Evolutionary conservation across 2,113 vertebrate genomes (phyloP), one percentile per base, ranked within the genome.

Genomic region (Origma solitaria): DNA sequence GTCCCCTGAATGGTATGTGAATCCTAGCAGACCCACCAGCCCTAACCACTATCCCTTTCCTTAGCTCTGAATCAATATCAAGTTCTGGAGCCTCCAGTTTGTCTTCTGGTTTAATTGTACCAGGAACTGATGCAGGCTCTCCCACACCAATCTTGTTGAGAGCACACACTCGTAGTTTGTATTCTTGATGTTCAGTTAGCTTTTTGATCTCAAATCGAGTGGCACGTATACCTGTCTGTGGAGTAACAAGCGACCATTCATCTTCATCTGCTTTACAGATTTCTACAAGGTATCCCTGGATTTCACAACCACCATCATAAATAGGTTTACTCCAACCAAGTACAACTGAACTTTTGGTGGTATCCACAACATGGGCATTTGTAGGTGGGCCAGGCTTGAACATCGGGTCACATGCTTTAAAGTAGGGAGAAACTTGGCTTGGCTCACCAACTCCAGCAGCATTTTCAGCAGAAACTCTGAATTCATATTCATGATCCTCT

Each of bases 401-500:
- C 75, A 98, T 98, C 6, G 99, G 99, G 94, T 99, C 99, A 96
- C 98, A 99, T 88, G 99, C 99, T 97, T 99, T 99, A 92, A 98
- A 98, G 93, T 99, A 99, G 56, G 98, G 80, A 85, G 99, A 98
- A 94, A 98, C 72, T 95, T 98, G 98, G 95, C 99, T 99, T 92
- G 99, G 98, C 91, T 98, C 98, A 95, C 99, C 98, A 64, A 99
- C 94, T 95, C 99, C 99, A 95, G 99, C 99, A 92, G 98, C 98
- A 97, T 99, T 99, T 98, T 99, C 99, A 97, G 99, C 99, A 96
- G 99, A 99, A 88, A 99, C 97, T 96, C 98, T 99, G 95, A 99
- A 99, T 98, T 99, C 99, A 93, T 99, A 99, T 86, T 99, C 99
- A 95, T 99, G 99, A 81, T 99, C 99, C 96, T 99, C 99, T 96